Base-by-base conservation (phyloP, 2,888 invertebrate species). In the Apodemia zela region DNA sequence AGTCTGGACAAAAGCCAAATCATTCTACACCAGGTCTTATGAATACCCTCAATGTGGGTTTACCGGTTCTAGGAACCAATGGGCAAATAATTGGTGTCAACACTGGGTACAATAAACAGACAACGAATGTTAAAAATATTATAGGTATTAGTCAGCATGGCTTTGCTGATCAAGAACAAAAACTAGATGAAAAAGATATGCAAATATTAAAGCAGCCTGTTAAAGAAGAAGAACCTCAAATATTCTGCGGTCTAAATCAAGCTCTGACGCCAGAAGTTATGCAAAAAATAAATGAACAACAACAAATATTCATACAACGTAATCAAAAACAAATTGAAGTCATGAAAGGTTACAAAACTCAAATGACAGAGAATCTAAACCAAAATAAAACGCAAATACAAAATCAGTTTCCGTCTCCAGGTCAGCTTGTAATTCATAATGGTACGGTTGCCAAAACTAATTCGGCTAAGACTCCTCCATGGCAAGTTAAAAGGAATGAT, bases 71-170 rank as follows among this genome's bases (percentile, higher is more conserved):
- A 65, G 93, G 93, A 11, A 92, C 93, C 0, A 93, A 93, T 69
- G 94, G 94, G 57, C 94, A 94, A 79, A 87, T 94, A 60, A 93
- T 94, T 64, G 93, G 93, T 47, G 88, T 94, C 10, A 93, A 93
- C 73, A 92, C 92, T 38, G 82, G 84, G 15, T 84, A 77, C 67
- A 79, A 76, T 68, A 86, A 85, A 72, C 81, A 86, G 64, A 62
- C 72, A n/a, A 61, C 70, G 3, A 81, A 78, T 69, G 77, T 76
- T 61, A 88, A 87, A 74, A 81, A 80, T 67, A 63, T 73, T 10
- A 69, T 79, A 35, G 73, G 73, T 29, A 66, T 73, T 6, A 67
- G 78, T 17, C 68, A 79, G 5, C 81, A 80, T 47, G 76, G 68
- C 66, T 64, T 68, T 25, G 47, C 72, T 3, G 83, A 86, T 60